Evolutionary conservation across 2,888 invertebrate genomes (phyloP), one percentile per base, ranked within the genome.

Genomic region (Noctuana brunneofusca): DNA sequence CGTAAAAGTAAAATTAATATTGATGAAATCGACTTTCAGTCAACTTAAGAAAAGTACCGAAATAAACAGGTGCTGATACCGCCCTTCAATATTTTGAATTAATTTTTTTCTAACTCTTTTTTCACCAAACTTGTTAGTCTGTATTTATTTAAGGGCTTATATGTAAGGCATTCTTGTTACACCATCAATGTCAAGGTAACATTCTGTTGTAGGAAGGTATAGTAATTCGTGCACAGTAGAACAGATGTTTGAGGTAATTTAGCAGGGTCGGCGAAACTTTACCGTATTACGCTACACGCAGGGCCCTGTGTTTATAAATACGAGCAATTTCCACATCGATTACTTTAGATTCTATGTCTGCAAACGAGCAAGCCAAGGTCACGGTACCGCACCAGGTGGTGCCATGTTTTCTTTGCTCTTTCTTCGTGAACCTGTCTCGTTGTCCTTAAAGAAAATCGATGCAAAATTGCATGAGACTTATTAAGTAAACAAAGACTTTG

Each of bases 381-480:
- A 82, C 68, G 79, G 84, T 84, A 81, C 80, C 80, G 90, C 89
- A 87, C 90, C 90, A 87, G 86, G 72, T 81, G 73, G 89, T 89
- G 86, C 90, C 90, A 89, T 73, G 86, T 81, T 76, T 80, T 76
- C 68, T 66, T 65, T 66, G 66, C 58, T 69, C 60, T 68, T 66
- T 65, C 67, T 64, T 18, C 32, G 49, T 54, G 63, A 68, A 60
- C 56, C 49, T 65, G 57, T 58, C 43, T 32, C 18, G n/a, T 58
- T 55, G 66, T 65, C 65, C 60, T 63, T 66, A 53, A 66, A 24
- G 66, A 64, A 66, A 65, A 64, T 64, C 64, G 63, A 68, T 55
- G 48, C 27, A 35, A 8, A 60, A 18, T 66, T 57, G 57, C 50
- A 64, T 43, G 63, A 53, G 58, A 52, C 49, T 24, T 24, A 64